Base-by-base conservation (phyloP, 2,113 vertebrate species). In the Ammodytes marinus region DNA sequence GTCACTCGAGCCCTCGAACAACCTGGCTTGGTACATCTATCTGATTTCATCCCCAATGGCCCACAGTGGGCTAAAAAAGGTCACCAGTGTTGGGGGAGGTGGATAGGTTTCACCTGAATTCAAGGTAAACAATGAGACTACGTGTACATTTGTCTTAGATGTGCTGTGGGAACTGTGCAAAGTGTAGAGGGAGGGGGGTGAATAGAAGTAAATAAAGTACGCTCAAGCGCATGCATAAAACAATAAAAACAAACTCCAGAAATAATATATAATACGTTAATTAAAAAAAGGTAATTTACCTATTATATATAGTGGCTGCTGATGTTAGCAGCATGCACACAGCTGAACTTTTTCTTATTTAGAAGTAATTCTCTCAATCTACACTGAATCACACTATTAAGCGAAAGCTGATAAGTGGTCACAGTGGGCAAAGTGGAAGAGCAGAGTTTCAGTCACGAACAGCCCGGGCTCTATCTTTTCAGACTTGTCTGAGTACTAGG, bases 11-110 rank as follows among this genome's bases (percentile, higher is more conserved):
- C 75, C 27, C 69, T 67, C 58, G 76, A 77, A 89, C 90, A 85
- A 64, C 61, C 74, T 46, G 90, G 90, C 90, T 92, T 92, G 60
- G 84, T 91, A 93, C 39, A 80, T 88, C 85, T 89, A 91, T 93
- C 92, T 74, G 58, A 77, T 94, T 94, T 92, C 92, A 77, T 82
- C 15, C 54, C 67, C 63, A 72, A 47, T 90, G 70, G 58, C 69
- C 82, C 55, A 82, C 63, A 73, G 72, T 86, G 40, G 57, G 46
- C 52, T 75, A 66, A 65, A 69, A 92, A 89, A 90, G 87, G 91
- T 91, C 83, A 89, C 60, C 49, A 65, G 50, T 76, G 64, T 53
- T 66, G 43, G 39, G 27, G 27, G 27, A 27, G 27, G 27, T 27
- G 27, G 27, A 27, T 53, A 54, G 67, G 52, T 84, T 86, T 84